Evolutionary conservation across 2,888 invertebrate genomes (phyloP).

Genomic region (Limulus polyphemus): DNA sequence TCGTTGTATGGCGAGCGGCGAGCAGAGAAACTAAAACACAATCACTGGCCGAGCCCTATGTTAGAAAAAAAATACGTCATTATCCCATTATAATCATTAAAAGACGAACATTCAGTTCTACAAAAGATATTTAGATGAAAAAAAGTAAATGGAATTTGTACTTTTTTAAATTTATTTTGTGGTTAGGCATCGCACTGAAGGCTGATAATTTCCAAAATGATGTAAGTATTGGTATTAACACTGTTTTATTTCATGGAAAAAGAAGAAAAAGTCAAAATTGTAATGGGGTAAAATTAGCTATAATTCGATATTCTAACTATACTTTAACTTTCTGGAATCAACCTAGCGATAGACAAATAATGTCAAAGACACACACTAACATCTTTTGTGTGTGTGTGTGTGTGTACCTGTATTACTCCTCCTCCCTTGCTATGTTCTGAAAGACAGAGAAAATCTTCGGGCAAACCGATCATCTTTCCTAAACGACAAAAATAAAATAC

Average conservation of each 20-base stretch:
- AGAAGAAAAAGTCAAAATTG: too few relatives aligned
- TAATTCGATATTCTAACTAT: too few relatives aligned
- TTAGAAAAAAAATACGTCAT: constrained; percentile 5
- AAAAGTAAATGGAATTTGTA: too few relatives aligned
- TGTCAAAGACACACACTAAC: too few relatives aligned
- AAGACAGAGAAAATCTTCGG: constrained; percentile 54
- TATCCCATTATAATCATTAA: neutral
- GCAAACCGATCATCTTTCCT: constrained; percentile 58
- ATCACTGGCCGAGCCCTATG: constrained; percentile 87
- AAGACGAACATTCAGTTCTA: neutral
- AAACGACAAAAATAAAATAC: neutral
- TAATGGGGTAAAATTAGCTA: too few relatives aligned
- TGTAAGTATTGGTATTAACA: too few relatives aligned
- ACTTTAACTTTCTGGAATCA: too few relatives aligned
- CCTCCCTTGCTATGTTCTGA: constrained; percentile 70
- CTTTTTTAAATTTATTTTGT: neutral
- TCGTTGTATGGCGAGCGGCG: constrained; percentile 43
- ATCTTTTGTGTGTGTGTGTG: too few relatives aligned
- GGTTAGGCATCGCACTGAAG: too few relatives aligned
- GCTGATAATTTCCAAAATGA: too few relatives aligned
- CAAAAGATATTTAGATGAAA: neutral
- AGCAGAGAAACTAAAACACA: constrained; percentile 58
- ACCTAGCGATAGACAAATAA: too few relatives aligned
- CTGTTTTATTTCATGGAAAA: too few relatives aligned
- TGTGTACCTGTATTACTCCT: constrained; percentile 74